These are phyloP conservation scores for Alviniconcha marisindica DNA, from an alignment of 1,140 invertebrate species.

Conservation along the genomic window DNA sequence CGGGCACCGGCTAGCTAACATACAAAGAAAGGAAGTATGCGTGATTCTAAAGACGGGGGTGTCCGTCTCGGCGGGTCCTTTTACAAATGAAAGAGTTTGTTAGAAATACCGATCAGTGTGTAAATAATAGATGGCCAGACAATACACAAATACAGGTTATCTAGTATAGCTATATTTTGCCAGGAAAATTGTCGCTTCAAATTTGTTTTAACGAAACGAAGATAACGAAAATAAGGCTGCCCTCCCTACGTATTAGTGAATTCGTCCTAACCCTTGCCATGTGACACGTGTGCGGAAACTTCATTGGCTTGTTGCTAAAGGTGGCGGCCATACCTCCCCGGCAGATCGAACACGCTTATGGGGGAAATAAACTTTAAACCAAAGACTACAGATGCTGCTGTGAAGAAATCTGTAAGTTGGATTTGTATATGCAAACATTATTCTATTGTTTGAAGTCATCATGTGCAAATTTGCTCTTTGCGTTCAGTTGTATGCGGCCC, in stretches of 20 bases:
- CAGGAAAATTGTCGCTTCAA: too few relatives aligned
- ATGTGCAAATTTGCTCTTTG: too few relatives aligned
- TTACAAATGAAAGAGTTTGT: too few relatives aligned
- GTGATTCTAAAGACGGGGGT: background rate
- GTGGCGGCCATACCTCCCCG: slow-evolving; percentile 36
- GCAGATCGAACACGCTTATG: slow-evolving; percentile 35
- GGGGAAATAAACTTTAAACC: slow-evolving; percentile 22
- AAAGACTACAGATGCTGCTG: background rate
- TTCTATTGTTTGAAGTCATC: too few relatives aligned
- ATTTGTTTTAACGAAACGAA: too few relatives aligned
- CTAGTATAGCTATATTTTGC: too few relatives aligned
- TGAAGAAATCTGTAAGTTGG: slow-evolving; percentile 11
- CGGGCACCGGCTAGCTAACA: slow-evolving; percentile 10
- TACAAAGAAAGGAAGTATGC: background rate
- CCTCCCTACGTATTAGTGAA: too few relatives aligned
- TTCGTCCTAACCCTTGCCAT: slow-evolving; percentile 16
- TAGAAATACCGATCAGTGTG: too few relatives aligned
- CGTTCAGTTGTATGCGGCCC: too few relatives aligned
- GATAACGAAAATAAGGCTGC: too few relatives aligned
- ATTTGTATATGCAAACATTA: background rate
- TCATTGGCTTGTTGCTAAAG: slow-evolving; percentile 28
- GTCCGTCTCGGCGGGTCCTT: background rate
- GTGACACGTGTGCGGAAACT: slow-evolving; percentile 36
- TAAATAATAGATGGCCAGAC: too few relatives aligned
- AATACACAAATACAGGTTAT: too few relatives aligned